Conservation (phyloP, 2,113 vertebrate genomes). For the Octodon degus region DNA sequence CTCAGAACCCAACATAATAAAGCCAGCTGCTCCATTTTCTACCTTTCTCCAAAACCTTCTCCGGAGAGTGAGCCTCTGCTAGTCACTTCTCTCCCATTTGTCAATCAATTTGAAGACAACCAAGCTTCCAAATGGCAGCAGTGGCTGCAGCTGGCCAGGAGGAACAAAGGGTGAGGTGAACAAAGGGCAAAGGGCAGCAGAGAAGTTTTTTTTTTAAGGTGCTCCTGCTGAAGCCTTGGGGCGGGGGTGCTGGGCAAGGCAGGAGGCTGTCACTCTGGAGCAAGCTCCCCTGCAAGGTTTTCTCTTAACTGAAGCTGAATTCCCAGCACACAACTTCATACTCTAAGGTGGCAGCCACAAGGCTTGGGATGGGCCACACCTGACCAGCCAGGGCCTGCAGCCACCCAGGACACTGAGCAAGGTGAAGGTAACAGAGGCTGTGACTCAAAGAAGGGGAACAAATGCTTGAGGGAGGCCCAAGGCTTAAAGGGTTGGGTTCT, state of each 20-base stretch:
- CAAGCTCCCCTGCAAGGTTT: not conserved
- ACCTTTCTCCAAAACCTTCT: not conserved
- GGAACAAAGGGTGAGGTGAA: constrained; percentile 46
- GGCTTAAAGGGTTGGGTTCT: no score
- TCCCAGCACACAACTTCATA: not conserved
- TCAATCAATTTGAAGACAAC: not conserved
- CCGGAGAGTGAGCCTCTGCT: not conserved
- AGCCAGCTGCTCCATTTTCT: not conserved
- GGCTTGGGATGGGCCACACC: not conserved
- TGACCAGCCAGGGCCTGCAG: not conserved
- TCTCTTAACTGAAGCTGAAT: not conserved
- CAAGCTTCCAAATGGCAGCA: constrained; percentile 25
- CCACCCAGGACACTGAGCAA: not conserved
- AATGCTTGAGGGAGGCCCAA: not conserved
- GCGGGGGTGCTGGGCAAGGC: fast-evolving
- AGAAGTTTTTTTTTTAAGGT: not conserved
- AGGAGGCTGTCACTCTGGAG: not conserved
- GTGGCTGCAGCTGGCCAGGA: not conserved
- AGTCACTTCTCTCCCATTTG: not conserved
- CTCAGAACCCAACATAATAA: not conserved
- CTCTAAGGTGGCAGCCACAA: not conserved
- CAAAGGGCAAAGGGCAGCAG: not conserved
- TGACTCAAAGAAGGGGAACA: not conserved
- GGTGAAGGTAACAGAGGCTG: not conserved
- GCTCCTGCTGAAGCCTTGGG: not conserved